Conservation (phyloP, 1,140 invertebrate species). For the Heliconius himera region DNA sequence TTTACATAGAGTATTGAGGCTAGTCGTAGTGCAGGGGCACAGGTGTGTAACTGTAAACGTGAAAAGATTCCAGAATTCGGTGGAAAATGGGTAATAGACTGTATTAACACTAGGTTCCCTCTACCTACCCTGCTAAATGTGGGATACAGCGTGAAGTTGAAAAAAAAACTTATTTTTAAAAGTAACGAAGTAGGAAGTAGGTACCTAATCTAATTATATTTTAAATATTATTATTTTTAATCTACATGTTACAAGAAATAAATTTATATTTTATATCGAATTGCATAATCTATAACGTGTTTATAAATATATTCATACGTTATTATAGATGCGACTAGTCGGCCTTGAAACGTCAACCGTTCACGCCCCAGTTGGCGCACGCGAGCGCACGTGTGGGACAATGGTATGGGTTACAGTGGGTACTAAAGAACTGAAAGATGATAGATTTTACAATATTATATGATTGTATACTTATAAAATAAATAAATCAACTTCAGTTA, state of each 20-base stretch:
- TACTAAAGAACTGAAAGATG: neutral
- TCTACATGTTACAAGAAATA: no score
- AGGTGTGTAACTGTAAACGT: no score
- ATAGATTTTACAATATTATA: neutral
- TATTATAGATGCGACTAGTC: constrained; percentile 23
- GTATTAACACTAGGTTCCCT: no score
- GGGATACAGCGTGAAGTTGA: no score
- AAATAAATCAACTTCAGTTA: no score
- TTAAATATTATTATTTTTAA: neutral
- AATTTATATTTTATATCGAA: neutral
- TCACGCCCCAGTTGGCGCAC: constrained; percentile 33
- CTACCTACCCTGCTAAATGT: no score
- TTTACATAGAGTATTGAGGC: no score
- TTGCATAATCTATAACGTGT: constrained; percentile 4
- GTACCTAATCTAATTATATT: neutral
- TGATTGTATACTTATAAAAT: neutral
- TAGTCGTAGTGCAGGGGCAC: no score
- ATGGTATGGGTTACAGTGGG: neutral
- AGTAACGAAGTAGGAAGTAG: neutral
- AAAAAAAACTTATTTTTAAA: no score
- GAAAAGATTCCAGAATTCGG: no score
- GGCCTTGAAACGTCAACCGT: constrained; percentile 34
- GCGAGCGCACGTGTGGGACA: constrained; percentile 26
- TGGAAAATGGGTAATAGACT: no score
- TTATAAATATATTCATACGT: constrained; percentile 7